These are phyloP conservation scores for Aldrovandia affinis DNA, from an alignment of 2,797 vertebrate species.

Conservation along the genomic window DNA sequence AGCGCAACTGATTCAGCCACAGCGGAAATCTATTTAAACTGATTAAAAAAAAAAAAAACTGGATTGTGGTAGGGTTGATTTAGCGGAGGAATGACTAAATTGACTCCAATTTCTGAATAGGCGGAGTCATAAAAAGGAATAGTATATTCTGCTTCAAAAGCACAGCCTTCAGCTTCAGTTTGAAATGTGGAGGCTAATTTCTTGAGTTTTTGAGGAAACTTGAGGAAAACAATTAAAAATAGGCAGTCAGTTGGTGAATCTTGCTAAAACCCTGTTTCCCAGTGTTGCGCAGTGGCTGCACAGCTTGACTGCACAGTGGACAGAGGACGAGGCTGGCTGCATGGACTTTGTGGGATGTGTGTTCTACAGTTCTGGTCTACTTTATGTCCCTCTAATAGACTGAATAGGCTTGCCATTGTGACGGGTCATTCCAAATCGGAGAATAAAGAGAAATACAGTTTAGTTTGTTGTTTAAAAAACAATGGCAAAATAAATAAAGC, in stretches of 20 bases:
- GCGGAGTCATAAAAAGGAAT: background rate
- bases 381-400: too few relatives aligned
- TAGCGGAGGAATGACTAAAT: background rate
- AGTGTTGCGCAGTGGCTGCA: background rate
- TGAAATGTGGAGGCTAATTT: background rate
- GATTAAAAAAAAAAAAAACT: background rate
- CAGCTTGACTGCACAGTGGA: background rate
- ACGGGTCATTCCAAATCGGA: too few relatives aligned
- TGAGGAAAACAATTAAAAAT: background rate
- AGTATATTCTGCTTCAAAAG: background rate
- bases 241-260: background rate
- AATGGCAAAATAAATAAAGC: background rate
- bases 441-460: too few relatives aligned
- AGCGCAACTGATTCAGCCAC: conserved; percentile 26
- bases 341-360: too few relatives aligned
- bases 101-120: background rate
- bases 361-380: too few relatives aligned
- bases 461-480: background rate
- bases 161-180: background rate
- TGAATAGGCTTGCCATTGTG: too few relatives aligned
- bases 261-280: background rate
- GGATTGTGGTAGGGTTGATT: background rate
- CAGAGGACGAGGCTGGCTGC: too few relatives aligned
- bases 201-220: background rate
- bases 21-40: background rate